Base-by-base conservation (phyloP, 2,888 invertebrate genomes). In the Cyrtodaria siliqua region DNA sequence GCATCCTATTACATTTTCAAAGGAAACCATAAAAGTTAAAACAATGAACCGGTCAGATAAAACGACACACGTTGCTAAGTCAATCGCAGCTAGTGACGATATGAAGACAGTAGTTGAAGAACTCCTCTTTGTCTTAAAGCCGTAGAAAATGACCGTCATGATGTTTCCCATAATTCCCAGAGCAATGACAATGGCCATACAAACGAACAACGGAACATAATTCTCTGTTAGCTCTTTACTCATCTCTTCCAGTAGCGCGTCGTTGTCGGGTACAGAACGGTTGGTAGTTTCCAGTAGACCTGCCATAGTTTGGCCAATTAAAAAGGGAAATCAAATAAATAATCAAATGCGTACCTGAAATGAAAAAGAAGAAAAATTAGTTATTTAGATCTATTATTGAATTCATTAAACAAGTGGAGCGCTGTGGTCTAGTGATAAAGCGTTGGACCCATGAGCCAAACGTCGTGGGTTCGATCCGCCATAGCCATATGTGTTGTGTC, bases 61-160 rank as follows among this genome's bases (percentile, higher is more conserved):
- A 16, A 44, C 6, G 20, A 44, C n/a, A 20, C 44, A 44, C n/a
- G 20, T 20, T 44, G 4, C 20, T 16, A 16, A 16, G 16, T 44
- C 44, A 44, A 44, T 44, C 16, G n/a, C 16, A 18, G 44, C 44
- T 16, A 44, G 20, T 4, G 3, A 44, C 16, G 44, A 16, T 18
- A 44, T 44, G 20, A 44, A 20, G 44, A 44, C 44, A n/a, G n/a
- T n/a, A 18, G 16, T 9, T 9, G 9, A 44, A 3, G 44, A 9
- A 16, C n/a, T 6, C n/a, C 20, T 44, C 20, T 16, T 20, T 16
- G 6, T 6, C 16, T 44, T 44, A 16, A 44, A 44, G 6, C 44
- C 44, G 44, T 44, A 44, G 44, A 44, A 44, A 44, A 16, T 20
- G 16, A 44, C 44, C 44, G 44, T 44, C n/a, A 44, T 18, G 16